These are phyloP conservation scores for Carettochelys insculpta DNA, from an alignment of 2,113 vertebrate species.

Conservation along the genomic window DNA sequence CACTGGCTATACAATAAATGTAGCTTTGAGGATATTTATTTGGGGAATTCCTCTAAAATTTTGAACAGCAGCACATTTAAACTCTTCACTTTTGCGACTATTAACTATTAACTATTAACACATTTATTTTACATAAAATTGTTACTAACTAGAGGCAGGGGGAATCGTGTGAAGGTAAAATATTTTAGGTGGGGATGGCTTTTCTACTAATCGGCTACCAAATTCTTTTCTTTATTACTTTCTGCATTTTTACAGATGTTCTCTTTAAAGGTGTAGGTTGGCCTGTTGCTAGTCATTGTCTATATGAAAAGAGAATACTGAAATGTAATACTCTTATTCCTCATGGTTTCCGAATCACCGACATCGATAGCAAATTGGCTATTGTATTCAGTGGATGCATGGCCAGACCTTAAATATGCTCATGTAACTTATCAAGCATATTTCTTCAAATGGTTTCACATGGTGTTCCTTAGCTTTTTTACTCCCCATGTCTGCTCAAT, in stretches of 20 bases:
- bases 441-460: slow-evolving; percentile 59
- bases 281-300: not conserved
- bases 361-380: slow-evolving; percentile 1
- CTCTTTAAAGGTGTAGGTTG: not conserved
- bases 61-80: not conserved
- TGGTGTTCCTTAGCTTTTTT: not conserved
- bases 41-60: not conserved
- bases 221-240: not conserved
- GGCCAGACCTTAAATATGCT: not conserved
- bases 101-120: not conserved
- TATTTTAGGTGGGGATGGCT: not conserved
- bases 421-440: not conserved
- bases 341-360: slow-evolving; percentile 33
- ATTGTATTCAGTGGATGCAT: not conserved
- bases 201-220: not conserved
- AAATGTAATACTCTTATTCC: not conserved
- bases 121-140: not conserved
- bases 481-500: not conserved
- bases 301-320: slow-evolving; percentile 16
- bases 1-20: too few relatives aligned
- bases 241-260: slow-evolving; percentile 5
- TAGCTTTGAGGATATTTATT: not conserved
- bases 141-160: not conserved
- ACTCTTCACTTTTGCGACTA: not conserved
- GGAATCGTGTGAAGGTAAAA: not conserved